Conservation (phyloP, 2,888 invertebrate genomes). For the Polydesmus complanatus region DNA sequence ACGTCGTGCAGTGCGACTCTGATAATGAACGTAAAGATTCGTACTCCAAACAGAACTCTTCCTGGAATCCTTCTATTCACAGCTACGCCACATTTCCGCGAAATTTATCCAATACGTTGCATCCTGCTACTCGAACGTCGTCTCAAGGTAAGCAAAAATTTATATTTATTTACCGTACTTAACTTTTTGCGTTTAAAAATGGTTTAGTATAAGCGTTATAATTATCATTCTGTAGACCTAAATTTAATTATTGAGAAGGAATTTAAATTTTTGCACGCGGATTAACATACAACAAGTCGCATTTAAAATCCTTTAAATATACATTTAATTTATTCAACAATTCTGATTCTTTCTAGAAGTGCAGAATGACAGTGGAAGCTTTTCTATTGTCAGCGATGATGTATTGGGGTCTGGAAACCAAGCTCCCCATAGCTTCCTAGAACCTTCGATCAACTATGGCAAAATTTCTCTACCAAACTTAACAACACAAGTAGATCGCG, state of each 20-base stretch:
- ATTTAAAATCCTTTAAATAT: too few species aligned
- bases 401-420: neutral
- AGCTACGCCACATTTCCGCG: slow-evolving; percentile 18
- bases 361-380: slow-evolving; percentile 20
- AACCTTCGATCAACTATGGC: slow-evolving; percentile 4
- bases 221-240: too few species aligned
- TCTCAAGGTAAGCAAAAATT: slow-evolving; percentile 15
- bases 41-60: too few species aligned
- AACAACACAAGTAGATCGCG: slow-evolving; percentile 6
- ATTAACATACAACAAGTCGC: too few species aligned
- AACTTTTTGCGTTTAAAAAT: too few species aligned
- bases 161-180: neutral
- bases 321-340: too few species aligned
- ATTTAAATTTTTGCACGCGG: neutral
- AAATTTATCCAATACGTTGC: slow-evolving; percentile 10
- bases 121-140: slow-evolving; percentile 11
- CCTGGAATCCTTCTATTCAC: neutral
- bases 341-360: too few species aligned
- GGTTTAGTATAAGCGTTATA: too few species aligned
- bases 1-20: neutral
- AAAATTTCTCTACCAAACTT: slow-evolving; percentile 13
- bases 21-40: too few species aligned
- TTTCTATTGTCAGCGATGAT: slow-evolving; percentile 19
- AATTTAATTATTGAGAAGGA: too few species aligned
- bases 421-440: neutral